Conservation (phyloP, 2,888 invertebrate species). For the Aelia acuminata region DNA sequence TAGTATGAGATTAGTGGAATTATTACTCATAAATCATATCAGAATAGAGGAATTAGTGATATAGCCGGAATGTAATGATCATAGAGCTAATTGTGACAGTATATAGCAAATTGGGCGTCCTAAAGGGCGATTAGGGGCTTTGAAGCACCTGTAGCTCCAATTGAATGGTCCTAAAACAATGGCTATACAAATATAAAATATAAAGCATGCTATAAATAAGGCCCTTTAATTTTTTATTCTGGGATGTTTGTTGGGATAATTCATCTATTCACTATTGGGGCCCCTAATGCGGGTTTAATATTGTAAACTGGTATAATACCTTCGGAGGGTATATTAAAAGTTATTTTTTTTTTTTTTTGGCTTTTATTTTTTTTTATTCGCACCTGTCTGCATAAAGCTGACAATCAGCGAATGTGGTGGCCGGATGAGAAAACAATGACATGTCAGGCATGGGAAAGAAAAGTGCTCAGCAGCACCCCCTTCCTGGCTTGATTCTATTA, state of each 20-base stretch:
- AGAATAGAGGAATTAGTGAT: background rate
- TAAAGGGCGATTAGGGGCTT: background rate
- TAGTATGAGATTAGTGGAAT: background rate
- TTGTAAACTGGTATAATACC: too few relatives aligned
- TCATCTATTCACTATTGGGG: background rate
- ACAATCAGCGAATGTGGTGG: too few relatives aligned
- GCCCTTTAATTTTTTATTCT: background rate
- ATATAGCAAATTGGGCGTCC: background rate
- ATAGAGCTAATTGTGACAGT: slow-evolving; percentile 24
- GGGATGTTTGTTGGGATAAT: background rate
- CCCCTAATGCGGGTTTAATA: too few relatives aligned
- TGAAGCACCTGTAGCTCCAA: slow-evolving; percentile 21
- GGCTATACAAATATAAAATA: slow-evolving; percentile 37
- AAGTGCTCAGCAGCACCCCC: too few relatives aligned
- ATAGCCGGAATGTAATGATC: background rate
- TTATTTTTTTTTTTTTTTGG: too few relatives aligned
- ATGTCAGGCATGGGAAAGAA: too few relatives aligned
- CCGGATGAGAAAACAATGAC: too few relatives aligned
- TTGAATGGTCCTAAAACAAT: slow-evolving; percentile 7
- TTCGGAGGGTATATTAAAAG: too few relatives aligned
- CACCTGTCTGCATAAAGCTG: too few relatives aligned
- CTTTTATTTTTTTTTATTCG: too few relatives aligned
- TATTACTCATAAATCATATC: background rate
- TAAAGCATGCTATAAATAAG: background rate
- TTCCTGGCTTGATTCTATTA: too few relatives aligned